phyloP scores from a whole-genome alignment of 2,797 vertebrate genomes.

The Octomys mimax region DNA sequence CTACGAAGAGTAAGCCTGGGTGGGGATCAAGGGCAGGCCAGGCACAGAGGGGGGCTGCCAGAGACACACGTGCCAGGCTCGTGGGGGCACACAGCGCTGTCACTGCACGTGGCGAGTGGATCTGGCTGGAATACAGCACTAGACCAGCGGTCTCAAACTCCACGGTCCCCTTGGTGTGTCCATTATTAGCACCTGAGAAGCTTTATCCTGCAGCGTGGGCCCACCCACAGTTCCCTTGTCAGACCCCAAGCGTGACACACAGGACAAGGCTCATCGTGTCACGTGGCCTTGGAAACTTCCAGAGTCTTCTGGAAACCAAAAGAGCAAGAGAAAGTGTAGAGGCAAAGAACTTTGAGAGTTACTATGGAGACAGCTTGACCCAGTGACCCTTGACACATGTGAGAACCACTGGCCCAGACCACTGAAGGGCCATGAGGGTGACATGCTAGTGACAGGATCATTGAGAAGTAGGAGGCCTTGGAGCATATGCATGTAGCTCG shows the following conservation, averaged over 20 bases:
- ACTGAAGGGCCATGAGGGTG: not conserved
- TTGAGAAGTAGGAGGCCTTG: not conserved
- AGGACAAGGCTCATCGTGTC: not conserved
- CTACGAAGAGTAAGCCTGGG: slow-evolving; percentile 44
- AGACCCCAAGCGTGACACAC: not conserved
- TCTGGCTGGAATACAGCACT: not conserved
- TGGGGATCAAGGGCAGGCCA: not conserved
- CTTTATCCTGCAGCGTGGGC: not conserved
- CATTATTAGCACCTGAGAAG: not conserved
- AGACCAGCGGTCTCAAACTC: not conserved
- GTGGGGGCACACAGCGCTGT: not conserved
- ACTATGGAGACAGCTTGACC: not conserved
- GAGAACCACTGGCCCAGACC: not conserved
- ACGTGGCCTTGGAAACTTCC: not conserved
- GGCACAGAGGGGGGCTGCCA: not conserved
- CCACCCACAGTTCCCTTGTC: not conserved
- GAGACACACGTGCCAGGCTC: accelerated
- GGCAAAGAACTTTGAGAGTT: not conserved
- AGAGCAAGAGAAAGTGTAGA: not conserved
- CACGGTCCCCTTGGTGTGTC: not conserved
- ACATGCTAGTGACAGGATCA: not conserved
- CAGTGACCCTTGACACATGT: not conserved
- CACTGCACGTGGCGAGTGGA: accelerated
- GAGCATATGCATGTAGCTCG: accelerated
- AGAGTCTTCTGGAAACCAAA: not conserved